Conservation (phyloP, 2,113 vertebrate genomes). For the Bos indicus region DNA sequence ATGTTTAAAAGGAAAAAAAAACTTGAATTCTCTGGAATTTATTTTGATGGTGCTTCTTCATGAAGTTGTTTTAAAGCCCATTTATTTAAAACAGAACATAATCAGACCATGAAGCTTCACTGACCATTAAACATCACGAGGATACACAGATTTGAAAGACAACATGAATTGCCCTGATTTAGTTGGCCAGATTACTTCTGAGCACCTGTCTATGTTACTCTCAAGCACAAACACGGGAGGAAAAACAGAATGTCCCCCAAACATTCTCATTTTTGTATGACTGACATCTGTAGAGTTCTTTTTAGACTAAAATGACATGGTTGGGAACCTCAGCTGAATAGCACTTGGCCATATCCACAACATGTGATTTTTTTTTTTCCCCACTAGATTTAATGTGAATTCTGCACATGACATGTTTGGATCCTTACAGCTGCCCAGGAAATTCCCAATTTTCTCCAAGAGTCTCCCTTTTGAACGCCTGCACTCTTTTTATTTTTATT, state of each 20-base stretch:
- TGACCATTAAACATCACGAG: not conserved
- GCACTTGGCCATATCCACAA: not conserved
- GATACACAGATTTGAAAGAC: not conserved
- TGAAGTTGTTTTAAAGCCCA: not conserved
- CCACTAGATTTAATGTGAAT: conserved; percentile 43
- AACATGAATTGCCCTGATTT: not conserved
- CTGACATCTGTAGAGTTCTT: not conserved
- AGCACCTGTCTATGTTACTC: not conserved
- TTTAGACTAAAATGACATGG: conserved; percentile 48
- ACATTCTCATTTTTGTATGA: not conserved
- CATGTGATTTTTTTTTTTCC: not conserved
- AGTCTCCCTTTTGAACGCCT: not conserved
- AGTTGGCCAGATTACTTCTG: not conserved
- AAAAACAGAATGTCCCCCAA: not conserved
- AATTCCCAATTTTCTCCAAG: not conserved
- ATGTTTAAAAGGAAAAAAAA: not conserved
- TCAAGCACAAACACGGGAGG: not conserved
- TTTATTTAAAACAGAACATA: conserved; percentile 18
- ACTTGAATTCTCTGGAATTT: not conserved
- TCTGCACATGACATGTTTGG: not conserved
- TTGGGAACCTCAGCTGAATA: not conserved
- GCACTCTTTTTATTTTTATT: not conserved
- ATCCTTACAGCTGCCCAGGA: not conserved
- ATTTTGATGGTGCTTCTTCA: not conserved
- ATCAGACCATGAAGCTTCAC: not conserved